phyloP scores from a whole-genome alignment of 2,113 vertebrate genomes.

The Lagenorhynchus albirostris region DNA sequence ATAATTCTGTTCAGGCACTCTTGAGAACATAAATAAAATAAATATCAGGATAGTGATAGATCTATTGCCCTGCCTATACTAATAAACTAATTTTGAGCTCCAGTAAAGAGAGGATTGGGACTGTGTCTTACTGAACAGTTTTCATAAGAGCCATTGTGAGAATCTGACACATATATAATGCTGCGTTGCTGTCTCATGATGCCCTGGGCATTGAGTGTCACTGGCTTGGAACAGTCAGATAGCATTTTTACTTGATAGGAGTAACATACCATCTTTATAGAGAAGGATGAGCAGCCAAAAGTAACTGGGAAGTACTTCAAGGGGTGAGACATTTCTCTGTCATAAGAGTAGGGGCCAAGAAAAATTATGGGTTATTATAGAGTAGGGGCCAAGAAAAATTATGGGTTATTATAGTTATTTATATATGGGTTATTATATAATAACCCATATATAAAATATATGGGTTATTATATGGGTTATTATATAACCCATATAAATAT shows the following conservation, averaged over 20 bases:
- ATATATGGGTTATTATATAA: too few species aligned
- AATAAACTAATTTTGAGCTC: not conserved
- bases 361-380: not conserved
- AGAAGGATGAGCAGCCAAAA: not conserved
- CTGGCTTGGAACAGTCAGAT: not conserved
- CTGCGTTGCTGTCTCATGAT: not conserved
- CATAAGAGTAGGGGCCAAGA: not conserved
- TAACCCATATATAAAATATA: too few species aligned
- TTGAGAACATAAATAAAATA: not conserved
- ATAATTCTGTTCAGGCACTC: not conserved
- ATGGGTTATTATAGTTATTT: too few species aligned
- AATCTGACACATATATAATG: not conserved
- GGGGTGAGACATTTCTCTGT: not conserved
- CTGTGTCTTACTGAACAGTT: not conserved
- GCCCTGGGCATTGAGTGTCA: not conserved
- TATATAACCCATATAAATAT: too few species aligned
- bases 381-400: too few species aligned
- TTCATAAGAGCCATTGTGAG: not conserved
- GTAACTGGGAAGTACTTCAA: not conserved
- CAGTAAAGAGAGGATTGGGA: not conserved
- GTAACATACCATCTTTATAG: not conserved
- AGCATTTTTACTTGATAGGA: not conserved
- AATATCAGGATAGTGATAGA: not conserved
- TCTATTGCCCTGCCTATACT: not conserved
- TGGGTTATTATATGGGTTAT: too few species aligned